A percentile compares a stretch with the other conserved stretches of the same genome.
Evolutionary conservation across 2,797 vertebrate species (phyloP).

Genomic region (Tragelaphus oryx): DNA sequence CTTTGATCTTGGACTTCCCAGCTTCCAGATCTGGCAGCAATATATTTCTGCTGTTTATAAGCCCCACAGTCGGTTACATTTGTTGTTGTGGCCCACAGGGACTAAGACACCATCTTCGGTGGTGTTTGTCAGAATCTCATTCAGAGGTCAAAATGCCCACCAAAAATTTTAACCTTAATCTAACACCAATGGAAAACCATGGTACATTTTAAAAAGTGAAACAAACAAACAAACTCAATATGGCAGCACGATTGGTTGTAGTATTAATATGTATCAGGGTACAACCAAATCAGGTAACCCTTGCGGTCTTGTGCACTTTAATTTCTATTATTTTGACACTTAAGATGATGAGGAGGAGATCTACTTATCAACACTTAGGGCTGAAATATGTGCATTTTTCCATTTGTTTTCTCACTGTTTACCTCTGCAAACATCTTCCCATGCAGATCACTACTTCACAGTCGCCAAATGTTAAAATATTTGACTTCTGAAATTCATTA

Average conservation of each 20-base stretch:
- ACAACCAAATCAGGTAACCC: conserved; percentile 70
- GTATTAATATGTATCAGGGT: conserved; percentile 25
- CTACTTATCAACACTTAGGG: conserved; percentile 70
- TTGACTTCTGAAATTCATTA: conserved; percentile 66
- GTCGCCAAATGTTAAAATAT: conserved; percentile 77
- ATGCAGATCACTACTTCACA: conserved; percentile 72
- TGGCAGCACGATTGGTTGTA: conserved; percentile 51
- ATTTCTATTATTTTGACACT: conserved; percentile 70
- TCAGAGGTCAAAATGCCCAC: background rate
- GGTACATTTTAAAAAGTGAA: background rate
- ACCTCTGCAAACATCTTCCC: conserved; percentile 68
- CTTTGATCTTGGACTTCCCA: background rate
- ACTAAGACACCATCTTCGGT: background rate
- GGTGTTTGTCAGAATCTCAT: background rate
- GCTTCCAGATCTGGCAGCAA: background rate
- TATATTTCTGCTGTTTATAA: background rate
- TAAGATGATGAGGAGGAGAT: conserved; percentile 67
- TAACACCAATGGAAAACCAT: background rate
- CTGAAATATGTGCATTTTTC: conserved; percentile 75
- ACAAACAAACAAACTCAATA: conserved; percentile 2
- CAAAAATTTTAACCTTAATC: background rate
- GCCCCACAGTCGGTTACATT: fast-evolving
- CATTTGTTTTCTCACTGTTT: conserved; percentile 66
- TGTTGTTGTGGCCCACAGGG: fast-evolving
- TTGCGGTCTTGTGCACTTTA: conserved; percentile 82